Conservation (phyloP, 2,888 invertebrate species). For the Ormyrus pomaceus region DNA sequence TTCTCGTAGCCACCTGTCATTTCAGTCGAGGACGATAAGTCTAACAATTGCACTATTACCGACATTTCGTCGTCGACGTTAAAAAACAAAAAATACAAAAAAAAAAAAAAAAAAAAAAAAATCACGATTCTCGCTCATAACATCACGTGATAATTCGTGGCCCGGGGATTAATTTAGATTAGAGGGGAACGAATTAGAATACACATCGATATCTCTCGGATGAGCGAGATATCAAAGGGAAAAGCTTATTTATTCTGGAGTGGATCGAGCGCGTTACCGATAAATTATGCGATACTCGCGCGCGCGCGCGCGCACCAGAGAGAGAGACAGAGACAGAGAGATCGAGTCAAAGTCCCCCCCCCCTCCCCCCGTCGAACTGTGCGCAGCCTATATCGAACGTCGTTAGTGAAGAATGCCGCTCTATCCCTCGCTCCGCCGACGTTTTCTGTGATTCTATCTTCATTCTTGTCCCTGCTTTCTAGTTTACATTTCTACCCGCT, state of each 20-base stretch:
- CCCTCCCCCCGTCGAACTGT: not conserved
- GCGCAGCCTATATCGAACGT: not conserved
- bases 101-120: too few relatives aligned
- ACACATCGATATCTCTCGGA: not conserved
- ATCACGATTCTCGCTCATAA: not conserved
- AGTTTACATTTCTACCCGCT: too few relatives aligned
- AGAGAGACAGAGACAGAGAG: too few relatives aligned
- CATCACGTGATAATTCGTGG: not conserved
- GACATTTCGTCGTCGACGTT: not conserved
- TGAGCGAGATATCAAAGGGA: conserved; percentile 19
- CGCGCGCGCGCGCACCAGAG: too few relatives aligned
- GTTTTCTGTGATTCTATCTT: conserved; percentile 38
- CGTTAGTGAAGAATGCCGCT: conserved; percentile 39
- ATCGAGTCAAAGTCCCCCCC: conserved; percentile 14
- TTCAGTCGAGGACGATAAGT: not conserved
- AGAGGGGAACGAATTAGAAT: conserved; percentile 11
- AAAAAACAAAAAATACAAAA: too few relatives aligned
- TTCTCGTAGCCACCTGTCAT: too few relatives aligned
- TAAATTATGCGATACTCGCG: conserved; percentile 40
- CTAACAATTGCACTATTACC: not conserved
- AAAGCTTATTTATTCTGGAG: conserved; percentile 13
- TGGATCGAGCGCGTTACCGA: not conserved
- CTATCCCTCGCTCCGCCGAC: not conserved
- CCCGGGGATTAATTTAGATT: not conserved
- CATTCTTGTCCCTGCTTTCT: not conserved